These are phyloP conservation scores for Ecliptopera silaceata DNA, from an alignment of 2,888 invertebrate species.

Conservation along the genomic window DNA sequence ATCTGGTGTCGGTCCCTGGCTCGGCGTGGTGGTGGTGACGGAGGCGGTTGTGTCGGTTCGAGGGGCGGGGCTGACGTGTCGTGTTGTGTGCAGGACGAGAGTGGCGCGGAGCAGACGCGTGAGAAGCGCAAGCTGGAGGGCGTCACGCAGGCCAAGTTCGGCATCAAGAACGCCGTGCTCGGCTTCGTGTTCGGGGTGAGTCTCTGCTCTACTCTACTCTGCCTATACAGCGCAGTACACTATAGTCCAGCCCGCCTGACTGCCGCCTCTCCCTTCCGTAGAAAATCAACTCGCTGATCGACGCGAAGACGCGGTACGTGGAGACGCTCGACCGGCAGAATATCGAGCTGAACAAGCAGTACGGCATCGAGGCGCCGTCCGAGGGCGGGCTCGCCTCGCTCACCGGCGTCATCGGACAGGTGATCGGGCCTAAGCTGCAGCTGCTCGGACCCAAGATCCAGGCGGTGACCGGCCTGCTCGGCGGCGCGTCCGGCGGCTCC, in stretches of 20 bases:
- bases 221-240: background rate
- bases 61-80: slow-evolving; percentile 42
- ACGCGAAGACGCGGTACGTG: slow-evolving; percentile 89
- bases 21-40: slow-evolving; percentile 31
- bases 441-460: slow-evolving; percentile 86
- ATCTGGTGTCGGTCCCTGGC: slow-evolving; percentile 14
- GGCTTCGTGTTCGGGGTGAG: slow-evolving; percentile 93
- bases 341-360: slow-evolving; percentile 89
- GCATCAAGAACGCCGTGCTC: slow-evolving; percentile 90
- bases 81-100: slow-evolving; percentile 68
- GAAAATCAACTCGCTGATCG: slow-evolving; percentile 93
- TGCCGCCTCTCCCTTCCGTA: slow-evolving; percentile 64
- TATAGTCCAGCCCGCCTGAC: slow-evolving; percentile 16
- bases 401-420: slow-evolving; percentile 86
- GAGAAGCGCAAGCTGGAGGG: slow-evolving; percentile 91
- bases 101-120: slow-evolving; percentile 75
- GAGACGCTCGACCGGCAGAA: slow-evolving; percentile 87
- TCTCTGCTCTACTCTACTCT: too few species aligned
- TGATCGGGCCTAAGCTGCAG: slow-evolving; percentile 88
- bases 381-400: slow-evolving; percentile 84
- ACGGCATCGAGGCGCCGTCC: slow-evolving; percentile 87
- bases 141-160: slow-evolving; percentile 84
- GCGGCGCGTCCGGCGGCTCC: slow-evolving; percentile 82
- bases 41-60: slow-evolving; percentile 30
- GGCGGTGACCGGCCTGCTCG: slow-evolving; percentile 78